Evolutionary conservation across 1,140 invertebrate genomes (phyloP).

Genomic region (Panagrolaimus sp.): DNA sequence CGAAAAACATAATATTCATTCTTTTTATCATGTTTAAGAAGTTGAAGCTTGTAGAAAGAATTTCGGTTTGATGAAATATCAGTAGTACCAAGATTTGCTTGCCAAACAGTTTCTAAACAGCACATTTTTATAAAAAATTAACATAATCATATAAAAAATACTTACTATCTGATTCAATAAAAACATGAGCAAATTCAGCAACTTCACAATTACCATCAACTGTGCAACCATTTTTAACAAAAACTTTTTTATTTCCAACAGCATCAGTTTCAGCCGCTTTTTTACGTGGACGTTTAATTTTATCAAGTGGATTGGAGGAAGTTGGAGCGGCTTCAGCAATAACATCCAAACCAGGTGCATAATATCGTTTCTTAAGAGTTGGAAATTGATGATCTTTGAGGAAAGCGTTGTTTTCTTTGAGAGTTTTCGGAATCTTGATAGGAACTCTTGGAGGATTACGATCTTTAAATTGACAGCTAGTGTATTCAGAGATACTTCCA

Average conservation of each 20-base stretch:
- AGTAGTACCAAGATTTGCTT: conserved; percentile 26
- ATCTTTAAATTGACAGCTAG: conserved; percentile 73
- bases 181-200: conserved; percentile 44
- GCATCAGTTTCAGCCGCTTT: not conserved
- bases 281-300: not conserved
- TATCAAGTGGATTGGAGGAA: not conserved
- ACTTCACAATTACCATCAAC: conserved; percentile 42
- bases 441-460: conserved; percentile 71
- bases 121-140: not conserved
- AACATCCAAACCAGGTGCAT: not conserved
- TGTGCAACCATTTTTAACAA: conserved; percentile 36
- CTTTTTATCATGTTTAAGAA: conserved; percentile 71
- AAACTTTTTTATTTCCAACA: not conserved
- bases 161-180: conserved; percentile 32
- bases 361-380: not conserved
- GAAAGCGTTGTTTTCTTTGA: conserved; percentile 28
- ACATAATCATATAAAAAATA: not conserved
- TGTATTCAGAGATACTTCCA: conserved; percentile 81
- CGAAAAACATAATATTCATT: conserved; percentile 67
- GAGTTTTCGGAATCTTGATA: conserved; percentile 70
- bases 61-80: conserved; percentile 64
- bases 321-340: not conserved
- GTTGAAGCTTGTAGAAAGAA: conserved; percentile 88
- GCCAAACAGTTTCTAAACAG: conserved; percentile 32
- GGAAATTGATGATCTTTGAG: not conserved